Base-by-base conservation (phyloP, 2,113 vertebrate species). In the Hymenochirus boettgeri region DNA sequence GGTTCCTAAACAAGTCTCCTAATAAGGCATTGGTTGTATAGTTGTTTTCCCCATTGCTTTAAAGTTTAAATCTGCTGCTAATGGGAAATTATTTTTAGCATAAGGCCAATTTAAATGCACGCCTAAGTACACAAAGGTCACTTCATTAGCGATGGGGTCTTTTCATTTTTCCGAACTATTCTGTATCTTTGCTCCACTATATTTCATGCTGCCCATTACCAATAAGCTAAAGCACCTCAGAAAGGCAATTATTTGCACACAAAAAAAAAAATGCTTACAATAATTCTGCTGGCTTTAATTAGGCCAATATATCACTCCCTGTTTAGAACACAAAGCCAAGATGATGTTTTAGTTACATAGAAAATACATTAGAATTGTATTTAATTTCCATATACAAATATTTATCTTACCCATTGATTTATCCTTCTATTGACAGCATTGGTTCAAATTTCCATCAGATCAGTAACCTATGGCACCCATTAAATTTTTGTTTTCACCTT, bases 271-370 rank as follows among this genome's bases (percentile, higher is more conserved):
- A 90, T 84, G 80, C 77, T 85, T 86, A 86, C 80, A 80, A 84
- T 87, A 83, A 88, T 88, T 88, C 80, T 69, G 59, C 76, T 79
- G 81, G 82, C 78, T 84, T 88, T 90, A 89, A 92, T 92, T 91
- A 91, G 92, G 89, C 76, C 78, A 82, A 87, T 92, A 86, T 76
- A 87, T 84, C 81, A 86, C 54, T 58, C 73, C 79, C 57, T 71
- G 76, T 70, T 78, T 78, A 71, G 56, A 82, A 84, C 71, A 65
- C 63, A 62, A 71, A 82, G 64, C 61, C 75, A 57, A 71, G 69
- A 76, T 72, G 76, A 78, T 75, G 51, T 48, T 73, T 71, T 29
- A 42, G 72, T 77, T 7, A 75, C 73, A 62, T 67, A 72, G 67
- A 75, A 80, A 76, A 42, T 37, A 57, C 72, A 66, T 31, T 77